These are phyloP conservation scores for Ameiurus melas DNA, from an alignment of 2,113 vertebrate genomes.

Conservation along the genomic window DNA sequence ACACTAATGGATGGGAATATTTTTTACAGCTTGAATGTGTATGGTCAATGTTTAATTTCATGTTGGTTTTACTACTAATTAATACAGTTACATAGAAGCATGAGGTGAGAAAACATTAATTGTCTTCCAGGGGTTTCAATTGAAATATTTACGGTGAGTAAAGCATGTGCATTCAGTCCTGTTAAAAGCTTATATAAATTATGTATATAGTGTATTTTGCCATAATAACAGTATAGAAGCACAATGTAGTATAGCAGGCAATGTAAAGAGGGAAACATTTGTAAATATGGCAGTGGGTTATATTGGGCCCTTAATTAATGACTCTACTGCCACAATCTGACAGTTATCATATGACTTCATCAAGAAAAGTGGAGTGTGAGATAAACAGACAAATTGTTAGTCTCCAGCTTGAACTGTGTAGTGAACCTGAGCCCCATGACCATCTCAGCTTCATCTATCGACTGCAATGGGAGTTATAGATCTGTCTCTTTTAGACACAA, in stretches of 20 bases:
- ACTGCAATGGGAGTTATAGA: slow-evolving; percentile 20
- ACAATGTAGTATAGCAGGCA: not conserved
- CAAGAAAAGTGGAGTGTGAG: slow-evolving; percentile 55
- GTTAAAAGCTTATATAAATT: not conserved
- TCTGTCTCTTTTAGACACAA: not conserved
- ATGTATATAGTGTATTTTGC: not conserved
- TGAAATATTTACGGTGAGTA: not conserved
- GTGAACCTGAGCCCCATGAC: not conserved
- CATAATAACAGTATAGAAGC: not conserved
- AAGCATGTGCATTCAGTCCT: not conserved
- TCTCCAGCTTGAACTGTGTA: not conserved
- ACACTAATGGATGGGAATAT: not conserved
- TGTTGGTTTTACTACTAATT: slow-evolving; percentile 51
- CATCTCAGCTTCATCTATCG: not conserved
- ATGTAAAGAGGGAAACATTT: not conserved
- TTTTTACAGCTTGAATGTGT: slow-evolving; percentile 26
- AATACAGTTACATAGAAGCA: not conserved
- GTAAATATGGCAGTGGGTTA: slow-evolving; percentile 37
- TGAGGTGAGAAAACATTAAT: slow-evolving; percentile 55
- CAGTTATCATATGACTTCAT: slow-evolving; percentile 59
- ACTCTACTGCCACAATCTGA: slow-evolving; percentile 44
- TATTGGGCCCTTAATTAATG: slow-evolving; percentile 56
- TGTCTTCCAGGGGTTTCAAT: not conserved
- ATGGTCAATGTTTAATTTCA: slow-evolving; percentile 58
- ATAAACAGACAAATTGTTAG: slow-evolving; percentile 42